Evolutionary conservation across 2,888 invertebrate genomes (phyloP).

Genomic region (Eilema depressum): DNA sequence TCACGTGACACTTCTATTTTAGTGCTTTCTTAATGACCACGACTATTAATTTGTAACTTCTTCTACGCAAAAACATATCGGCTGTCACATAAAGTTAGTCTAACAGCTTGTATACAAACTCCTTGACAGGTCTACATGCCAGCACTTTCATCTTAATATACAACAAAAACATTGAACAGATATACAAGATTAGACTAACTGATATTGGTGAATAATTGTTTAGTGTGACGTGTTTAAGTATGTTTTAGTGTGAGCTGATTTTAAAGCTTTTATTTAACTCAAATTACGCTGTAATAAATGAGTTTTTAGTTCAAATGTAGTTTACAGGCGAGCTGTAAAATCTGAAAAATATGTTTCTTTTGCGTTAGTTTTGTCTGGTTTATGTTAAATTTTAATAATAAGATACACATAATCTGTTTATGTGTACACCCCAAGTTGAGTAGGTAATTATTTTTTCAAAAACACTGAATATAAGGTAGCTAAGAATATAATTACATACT

Average conservation of each 20-base stretch:
- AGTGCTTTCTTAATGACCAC: conserved; percentile 20
- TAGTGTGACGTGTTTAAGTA: not conserved
- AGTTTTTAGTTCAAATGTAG: not conserved
- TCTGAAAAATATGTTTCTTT: not conserved
- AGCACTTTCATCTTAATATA: conserved; percentile 1
- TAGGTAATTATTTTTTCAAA: too few relatives aligned
- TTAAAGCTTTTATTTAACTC: not conserved
- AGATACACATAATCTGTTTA: not conserved
- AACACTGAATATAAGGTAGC: too few relatives aligned
- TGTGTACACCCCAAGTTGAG: not conserved
- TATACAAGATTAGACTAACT: not conserved
- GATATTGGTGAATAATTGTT: not conserved
- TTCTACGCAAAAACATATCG: conserved; percentile 17
- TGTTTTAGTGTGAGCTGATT: not conserved
- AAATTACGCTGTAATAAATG: not conserved
- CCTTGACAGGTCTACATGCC: conserved; percentile 15
- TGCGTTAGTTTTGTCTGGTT: not conserved
- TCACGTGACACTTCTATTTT: conserved; percentile 19
- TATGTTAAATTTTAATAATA: not conserved
- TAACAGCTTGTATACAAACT: conserved; percentile 21
- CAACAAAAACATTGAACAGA: conserved; percentile 9
- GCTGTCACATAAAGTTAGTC: conserved; percentile 17
- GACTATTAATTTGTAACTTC: conserved; percentile 16
- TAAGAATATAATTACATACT: too few relatives aligned
- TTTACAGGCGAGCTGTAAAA: not conserved